phyloP scores from a whole-genome alignment of 92 coral and sea anemone genomes.

The Phenganax subtilis region DNA sequence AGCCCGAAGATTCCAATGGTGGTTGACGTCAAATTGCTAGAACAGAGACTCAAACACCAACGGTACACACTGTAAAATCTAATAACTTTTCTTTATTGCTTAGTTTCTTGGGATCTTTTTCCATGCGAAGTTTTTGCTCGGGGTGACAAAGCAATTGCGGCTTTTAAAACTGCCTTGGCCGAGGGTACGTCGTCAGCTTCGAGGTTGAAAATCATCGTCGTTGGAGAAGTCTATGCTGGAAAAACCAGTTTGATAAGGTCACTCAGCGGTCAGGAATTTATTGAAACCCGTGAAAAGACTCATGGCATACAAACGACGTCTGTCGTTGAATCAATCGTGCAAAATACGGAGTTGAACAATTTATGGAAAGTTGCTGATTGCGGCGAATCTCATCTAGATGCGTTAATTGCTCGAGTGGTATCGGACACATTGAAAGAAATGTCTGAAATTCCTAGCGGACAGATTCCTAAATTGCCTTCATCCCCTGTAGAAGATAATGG shows the following conservation, averaged over 20 bases:
- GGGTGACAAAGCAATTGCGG: slow-evolving; percentile 51
- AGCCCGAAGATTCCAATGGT: too few relatives aligned
- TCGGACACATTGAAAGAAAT: slow-evolving; percentile 34
- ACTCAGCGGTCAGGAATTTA: slow-evolving; percentile 55
- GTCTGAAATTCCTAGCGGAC: not conserved
- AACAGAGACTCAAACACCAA: too few relatives aligned
- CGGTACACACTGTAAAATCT: too few relatives aligned
- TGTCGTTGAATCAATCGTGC: slow-evolving; percentile 37
- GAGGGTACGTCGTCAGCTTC: slow-evolving; percentile 56
- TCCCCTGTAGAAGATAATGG: slow-evolving; percentile 1
- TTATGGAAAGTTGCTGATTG: slow-evolving; percentile 57
- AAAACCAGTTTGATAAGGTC: slow-evolving; percentile 66
- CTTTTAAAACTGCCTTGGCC: slow-evolving; percentile 50
- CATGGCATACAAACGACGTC: slow-evolving; percentile 63
- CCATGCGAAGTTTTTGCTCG: slow-evolving; percentile 68
- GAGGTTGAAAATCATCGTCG: slow-evolving; percentile 55
- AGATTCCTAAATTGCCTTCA: slow-evolving; percentile 3
- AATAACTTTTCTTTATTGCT: too few relatives aligned
- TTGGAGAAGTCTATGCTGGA: slow-evolving; percentile 64
- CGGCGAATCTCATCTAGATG: slow-evolving; percentile 46
- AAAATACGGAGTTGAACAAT: slow-evolving; percentile 53
- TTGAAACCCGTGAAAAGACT: slow-evolving; percentile 46
- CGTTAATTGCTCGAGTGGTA: slow-evolving; percentile 50
- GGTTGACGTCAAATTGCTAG: too few relatives aligned
- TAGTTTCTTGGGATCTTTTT: slow-evolving; percentile 33